Evolutionary conservation across 2,797 vertebrate genomes (phyloP).

Genomic region (Notolabrus celidotus): DNA sequence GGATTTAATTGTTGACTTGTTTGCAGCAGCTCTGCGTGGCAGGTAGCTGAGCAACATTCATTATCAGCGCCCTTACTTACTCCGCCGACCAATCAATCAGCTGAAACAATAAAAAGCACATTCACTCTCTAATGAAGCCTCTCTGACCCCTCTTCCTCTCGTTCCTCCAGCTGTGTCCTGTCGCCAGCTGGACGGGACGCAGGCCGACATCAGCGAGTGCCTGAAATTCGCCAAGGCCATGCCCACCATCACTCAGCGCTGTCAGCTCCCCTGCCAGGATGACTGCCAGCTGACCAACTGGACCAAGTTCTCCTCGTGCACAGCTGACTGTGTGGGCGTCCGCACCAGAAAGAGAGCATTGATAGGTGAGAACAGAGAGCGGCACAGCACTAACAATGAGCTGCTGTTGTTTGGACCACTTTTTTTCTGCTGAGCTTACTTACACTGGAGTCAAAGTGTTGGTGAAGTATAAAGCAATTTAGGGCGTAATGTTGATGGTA

Average conservation of each 20-base stretch:
- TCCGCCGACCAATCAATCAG: background rate
- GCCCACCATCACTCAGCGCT: slow-evolving; percentile 91
- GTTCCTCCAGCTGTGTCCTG: slow-evolving; percentile 93
- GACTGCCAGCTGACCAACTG: slow-evolving; percentile 98
- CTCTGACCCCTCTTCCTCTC: slow-evolving; percentile 36
- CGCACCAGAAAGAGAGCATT: slow-evolving; percentile 94
- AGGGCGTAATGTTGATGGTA: slow-evolving; percentile 4
- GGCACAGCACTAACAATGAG: slow-evolving; percentile 4
- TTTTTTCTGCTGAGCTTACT: slow-evolving; percentile 18
- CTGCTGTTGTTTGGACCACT: background rate
- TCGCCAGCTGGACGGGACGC: slow-evolving; percentile 94
- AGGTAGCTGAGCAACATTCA: background rate
- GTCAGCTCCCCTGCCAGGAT: slow-evolving; percentile 97
- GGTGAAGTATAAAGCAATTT: slow-evolving; percentile 17
- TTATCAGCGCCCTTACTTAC: background rate
- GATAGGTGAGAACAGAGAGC: slow-evolving; percentile 86
- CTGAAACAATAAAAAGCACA: slow-evolving; percentile 19
- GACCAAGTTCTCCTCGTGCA: slow-evolving; percentile 98
- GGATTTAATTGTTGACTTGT: background rate
- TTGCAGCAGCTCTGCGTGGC: background rate
- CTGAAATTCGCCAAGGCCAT: slow-evolving; percentile 89
- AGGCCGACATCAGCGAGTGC: slow-evolving; percentile 91
- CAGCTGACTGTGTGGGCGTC: slow-evolving; percentile 94
- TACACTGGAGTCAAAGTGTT: slow-evolving; percentile 32
- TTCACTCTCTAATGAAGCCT: slow-evolving; percentile 13